Conservation (phyloP, 2,888 invertebrate species). For the Thereva unica region DNA sequence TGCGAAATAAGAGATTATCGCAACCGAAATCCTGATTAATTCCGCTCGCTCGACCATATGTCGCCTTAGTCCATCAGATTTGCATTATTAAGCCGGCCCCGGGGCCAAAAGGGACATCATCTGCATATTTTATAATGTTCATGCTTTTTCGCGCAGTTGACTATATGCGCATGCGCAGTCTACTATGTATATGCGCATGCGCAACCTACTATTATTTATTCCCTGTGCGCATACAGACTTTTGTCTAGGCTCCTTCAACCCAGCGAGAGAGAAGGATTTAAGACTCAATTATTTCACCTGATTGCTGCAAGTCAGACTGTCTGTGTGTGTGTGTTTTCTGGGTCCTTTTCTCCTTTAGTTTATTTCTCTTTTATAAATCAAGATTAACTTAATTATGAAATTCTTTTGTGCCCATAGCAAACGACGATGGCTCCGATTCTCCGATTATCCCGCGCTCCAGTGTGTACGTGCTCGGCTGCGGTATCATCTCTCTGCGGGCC, state of each 20-base stretch:
- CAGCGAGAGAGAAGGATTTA: slow-evolving; percentile 11
- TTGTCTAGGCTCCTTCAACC: not conserved
- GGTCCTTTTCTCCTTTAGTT: not conserved
- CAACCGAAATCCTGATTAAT: slow-evolving; percentile 26
- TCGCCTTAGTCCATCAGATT: not conserved
- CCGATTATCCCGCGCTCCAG: slow-evolving; percentile 3
- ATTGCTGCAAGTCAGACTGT: slow-evolving; percentile 10
- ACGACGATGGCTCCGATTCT: slow-evolving; percentile 12
- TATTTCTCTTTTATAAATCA: slow-evolving; percentile 22
- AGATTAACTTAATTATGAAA: slow-evolving; percentile 36
- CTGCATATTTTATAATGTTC: slow-evolving; percentile 5
- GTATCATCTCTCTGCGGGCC: not conserved
- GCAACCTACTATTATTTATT: not conserved
- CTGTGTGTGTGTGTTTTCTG: not conserved
- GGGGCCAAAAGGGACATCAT: not conserved
- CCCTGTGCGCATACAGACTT: not conserved
- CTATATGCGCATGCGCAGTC: not conserved
- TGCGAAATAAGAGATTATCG: slow-evolving; percentile 3
- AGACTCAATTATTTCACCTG: slow-evolving; percentile 31
- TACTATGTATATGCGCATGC: slow-evolving; percentile 5
- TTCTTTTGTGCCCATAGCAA: slow-evolving; percentile 19
- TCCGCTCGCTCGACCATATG: slow-evolving; percentile 4
- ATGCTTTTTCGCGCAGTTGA: too few relatives aligned
- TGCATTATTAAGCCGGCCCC: slow-evolving; percentile 12
- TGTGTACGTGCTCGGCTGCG: slow-evolving; percentile 4